These are phyloP conservation scores for Blennius ocellaris DNA, from an alignment of 2,113 vertebrate species.

Conservation along the genomic window DNA sequence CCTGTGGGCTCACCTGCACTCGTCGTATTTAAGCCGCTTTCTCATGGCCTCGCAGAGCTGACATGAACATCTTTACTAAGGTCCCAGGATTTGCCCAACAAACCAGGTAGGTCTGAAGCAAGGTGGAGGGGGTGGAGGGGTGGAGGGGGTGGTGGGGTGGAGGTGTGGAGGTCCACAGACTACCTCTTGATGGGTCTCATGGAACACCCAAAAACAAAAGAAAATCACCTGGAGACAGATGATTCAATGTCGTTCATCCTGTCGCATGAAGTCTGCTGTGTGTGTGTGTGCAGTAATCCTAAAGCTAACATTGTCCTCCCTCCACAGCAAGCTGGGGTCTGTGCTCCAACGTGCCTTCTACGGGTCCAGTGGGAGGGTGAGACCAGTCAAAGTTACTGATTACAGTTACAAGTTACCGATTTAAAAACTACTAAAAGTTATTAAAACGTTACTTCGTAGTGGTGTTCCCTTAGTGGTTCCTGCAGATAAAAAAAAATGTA, in stretches of 20 bases:
- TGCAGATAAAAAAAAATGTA: too few species aligned
- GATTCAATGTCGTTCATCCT: not conserved
- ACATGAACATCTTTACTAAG: slow-evolving; percentile 86
- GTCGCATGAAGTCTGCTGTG: not conserved
- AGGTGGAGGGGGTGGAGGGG: not conserved
- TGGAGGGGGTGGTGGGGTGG: not conserved
- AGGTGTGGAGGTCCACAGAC: too few species aligned
- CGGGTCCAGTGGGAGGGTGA: slow-evolving; percentile 86
- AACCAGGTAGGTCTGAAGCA: slow-evolving; percentile 79
- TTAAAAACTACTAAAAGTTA: too few species aligned
- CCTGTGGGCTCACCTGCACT: slow-evolving; percentile 45
- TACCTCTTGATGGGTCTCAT: too few species aligned
- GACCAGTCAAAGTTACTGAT: slow-evolving; percentile 3
- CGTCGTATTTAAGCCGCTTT: slow-evolving; percentile 82
- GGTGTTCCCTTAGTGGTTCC: too few species aligned
- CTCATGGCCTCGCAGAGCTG: slow-evolving; percentile 73
- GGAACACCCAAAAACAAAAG: slow-evolving; percentile 36
- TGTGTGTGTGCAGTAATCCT: not conserved
- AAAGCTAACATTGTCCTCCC: slow-evolving; percentile 18
- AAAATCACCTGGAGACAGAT: slow-evolving; percentile 18
- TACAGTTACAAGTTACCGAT: too few species aligned
- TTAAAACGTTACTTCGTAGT: too few species aligned
- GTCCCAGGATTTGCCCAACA: slow-evolving; percentile 83
- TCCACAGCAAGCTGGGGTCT: slow-evolving; percentile 86
- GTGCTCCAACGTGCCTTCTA: slow-evolving; percentile 88